phyloP scores from a whole-genome alignment of 1,140 invertebrate genomes.

The Sitophilus oryzae region DNA sequence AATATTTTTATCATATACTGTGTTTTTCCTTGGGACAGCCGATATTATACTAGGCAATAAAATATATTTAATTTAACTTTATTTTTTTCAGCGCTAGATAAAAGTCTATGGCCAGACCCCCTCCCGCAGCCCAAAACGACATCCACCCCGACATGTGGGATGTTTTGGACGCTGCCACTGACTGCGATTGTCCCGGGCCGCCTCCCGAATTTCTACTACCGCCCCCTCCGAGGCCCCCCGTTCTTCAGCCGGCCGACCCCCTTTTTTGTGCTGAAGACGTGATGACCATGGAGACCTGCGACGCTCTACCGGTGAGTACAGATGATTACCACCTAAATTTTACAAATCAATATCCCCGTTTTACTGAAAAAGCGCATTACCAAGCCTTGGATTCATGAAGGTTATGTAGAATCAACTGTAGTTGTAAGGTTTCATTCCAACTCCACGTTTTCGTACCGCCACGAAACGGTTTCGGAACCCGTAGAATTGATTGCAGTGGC shows the following conservation, averaged over 20 bases:
- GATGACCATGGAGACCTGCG: slow-evolving; percentile 42
- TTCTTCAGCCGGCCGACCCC: slow-evolving; percentile 39
- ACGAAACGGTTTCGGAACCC: too few species aligned
- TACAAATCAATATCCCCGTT: too few species aligned
- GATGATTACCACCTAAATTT: too few species aligned
- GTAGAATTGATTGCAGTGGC: too few species aligned
- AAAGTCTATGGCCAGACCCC: slow-evolving; percentile 42
- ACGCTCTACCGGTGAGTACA: slow-evolving; percentile 42
- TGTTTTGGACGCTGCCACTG: slow-evolving; percentile 37
- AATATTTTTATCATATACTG: too few species aligned
- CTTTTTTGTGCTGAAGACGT: slow-evolving; percentile 42
- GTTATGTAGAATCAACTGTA: too few species aligned
- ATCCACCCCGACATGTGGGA: slow-evolving; percentile 40
- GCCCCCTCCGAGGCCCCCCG: slow-evolving; percentile 40
- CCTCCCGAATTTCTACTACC: slow-evolving; percentile 41
- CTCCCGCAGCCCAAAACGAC: slow-evolving; percentile 35
- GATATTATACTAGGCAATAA: not conserved
- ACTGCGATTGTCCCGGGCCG: slow-evolving; percentile 43
- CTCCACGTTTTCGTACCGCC: too few species aligned
- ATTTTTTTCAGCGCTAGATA: slow-evolving; percentile 30
- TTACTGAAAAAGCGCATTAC: too few species aligned
- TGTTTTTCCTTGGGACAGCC: too few species aligned
- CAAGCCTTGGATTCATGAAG: too few species aligned
- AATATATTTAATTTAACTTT: slow-evolving; percentile 9
- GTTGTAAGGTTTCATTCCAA: too few species aligned